Base-by-base conservation (phyloP, 2,888 invertebrate species). In the Thecophora atra region DNA sequence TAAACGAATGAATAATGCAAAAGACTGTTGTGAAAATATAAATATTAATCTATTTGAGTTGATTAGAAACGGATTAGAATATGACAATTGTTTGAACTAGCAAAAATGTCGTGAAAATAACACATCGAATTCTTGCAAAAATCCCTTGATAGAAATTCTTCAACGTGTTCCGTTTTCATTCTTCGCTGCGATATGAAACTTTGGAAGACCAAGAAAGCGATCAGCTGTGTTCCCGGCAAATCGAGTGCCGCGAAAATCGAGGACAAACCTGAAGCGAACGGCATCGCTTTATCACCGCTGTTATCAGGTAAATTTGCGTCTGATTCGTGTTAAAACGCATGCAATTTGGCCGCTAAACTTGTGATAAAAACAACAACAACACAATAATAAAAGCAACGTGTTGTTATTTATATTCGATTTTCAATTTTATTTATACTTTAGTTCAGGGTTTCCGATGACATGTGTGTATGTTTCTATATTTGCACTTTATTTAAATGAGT, bases 171-270 rank as follows among this genome's bases (percentile, higher is more conserved):
- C 13, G 47, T 17, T n/a, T 47, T 47, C 47, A n/a, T n/a, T 47
- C n/a, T n/a, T 37, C 37, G 37, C 37, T 37, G 6, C 37, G 11
- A 6, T 76, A 87, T 87, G 87, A 87, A 87, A 80, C 78, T 87
- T 80, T 87, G 86, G 86, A 87, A 87, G 78, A 83, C 87, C 3
- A 87, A 86, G 76, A 87, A 87, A 72, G 84, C 86, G 71, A 85
- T 85, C 68, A 84, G 84, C 78, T 86, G 86, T 79, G 86, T 86
- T 68, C 84, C 86, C 37, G 86, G 86, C 73, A 85, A 84, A 75
- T 83, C 84, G 54, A 65, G 47, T 64, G 81, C 77, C 28, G 79
- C 79, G 58, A 85, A 84, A 76, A 82, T 79, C 77, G 85, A 85
- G 70, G 80, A 81, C 77, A 81, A 74, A 77, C 77, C 67, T 72